phyloP scores from a whole-genome alignment of 2,113 vertebrate species.

The Pelusios castaneus region DNA sequence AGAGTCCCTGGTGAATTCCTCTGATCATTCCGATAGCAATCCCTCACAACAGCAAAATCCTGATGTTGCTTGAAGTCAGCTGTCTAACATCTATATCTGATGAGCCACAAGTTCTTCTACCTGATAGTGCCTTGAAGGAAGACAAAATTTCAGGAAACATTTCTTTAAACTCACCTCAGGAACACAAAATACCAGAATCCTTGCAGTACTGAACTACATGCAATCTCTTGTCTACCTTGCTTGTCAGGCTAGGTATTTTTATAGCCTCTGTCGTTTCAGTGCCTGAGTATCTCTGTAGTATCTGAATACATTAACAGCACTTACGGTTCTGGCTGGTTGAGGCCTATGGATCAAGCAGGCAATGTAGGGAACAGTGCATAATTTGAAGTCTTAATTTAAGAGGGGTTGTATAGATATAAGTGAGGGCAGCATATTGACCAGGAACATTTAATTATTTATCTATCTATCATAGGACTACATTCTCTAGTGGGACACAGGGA shows the following conservation, averaged over 20 bases:
- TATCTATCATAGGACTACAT: not conserved
- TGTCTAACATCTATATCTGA: not conserved
- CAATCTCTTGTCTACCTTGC: not conserved
- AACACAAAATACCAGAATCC: not conserved
- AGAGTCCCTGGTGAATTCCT: not conserved
- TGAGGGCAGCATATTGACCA: not conserved
- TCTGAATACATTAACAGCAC: not conserved
- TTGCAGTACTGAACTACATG: not conserved
- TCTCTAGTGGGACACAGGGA: not conserved
- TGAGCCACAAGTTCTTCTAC: not conserved
- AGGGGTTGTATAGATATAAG: not conserved
- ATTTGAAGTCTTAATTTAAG: not conserved
- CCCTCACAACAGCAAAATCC: not conserved
- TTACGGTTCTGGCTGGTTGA: not conserved
- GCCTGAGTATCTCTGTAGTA: not conserved
- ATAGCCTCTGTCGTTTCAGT: not conserved
- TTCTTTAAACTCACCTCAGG: not conserved
- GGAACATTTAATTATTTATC: not conserved
- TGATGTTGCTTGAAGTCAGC: not conserved
- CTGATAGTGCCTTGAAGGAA: not conserved
- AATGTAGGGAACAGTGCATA: not conserved
- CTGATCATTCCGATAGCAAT: not conserved
- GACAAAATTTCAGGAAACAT: rapidly evolving
- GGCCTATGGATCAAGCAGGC: not conserved
- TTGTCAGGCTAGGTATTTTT: not conserved